Evolutionary conservation across 1,140 invertebrate genomes (phyloP).

Genomic region (Hyphantria cunea): DNA sequence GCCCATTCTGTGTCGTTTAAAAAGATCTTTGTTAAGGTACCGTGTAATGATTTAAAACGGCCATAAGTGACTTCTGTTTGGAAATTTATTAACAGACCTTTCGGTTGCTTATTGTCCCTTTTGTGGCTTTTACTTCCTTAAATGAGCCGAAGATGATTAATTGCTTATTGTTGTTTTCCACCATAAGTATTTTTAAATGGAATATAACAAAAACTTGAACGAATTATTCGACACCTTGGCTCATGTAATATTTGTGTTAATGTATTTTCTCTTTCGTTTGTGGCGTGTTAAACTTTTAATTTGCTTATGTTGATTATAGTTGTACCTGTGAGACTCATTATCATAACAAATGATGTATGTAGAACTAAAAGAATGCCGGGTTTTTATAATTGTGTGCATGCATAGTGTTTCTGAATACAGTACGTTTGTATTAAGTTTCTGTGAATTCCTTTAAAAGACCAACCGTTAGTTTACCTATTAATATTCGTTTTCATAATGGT

Average conservation of each 20-base stretch:
- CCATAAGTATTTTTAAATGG: constrained; percentile 30
- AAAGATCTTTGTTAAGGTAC: constrained; percentile 65
- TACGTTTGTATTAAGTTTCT: too few relatives aligned
- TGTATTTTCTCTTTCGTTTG: constrained; percentile 25
- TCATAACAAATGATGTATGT: constrained; percentile 23
- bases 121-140: constrained; percentile 52
- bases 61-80: constrained; percentile 71
- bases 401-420: too few relatives aligned
- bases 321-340: constrained; percentile 15
- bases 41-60: constrained; percentile 75
- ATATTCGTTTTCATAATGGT: too few relatives aligned
- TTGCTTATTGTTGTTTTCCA: constrained; percentile 46
- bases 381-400: too few relatives aligned
- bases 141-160: constrained; percentile 54
- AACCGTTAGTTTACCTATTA: too few relatives aligned
- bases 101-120: constrained; percentile 59
- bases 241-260: constrained; percentile 24
- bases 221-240: constrained; percentile 39
- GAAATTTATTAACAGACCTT: constrained; percentile 73
- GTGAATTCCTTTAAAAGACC: too few relatives aligned
- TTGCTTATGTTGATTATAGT: constrained; percentile 17
- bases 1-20: constrained; percentile 65
- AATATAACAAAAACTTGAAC: constrained; percentile 31
- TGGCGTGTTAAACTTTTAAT: constrained; percentile 27
- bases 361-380: too few relatives aligned